Base-by-base conservation (phyloP, 1,140 invertebrate species). In the Neodiprion virginianus region DNA sequence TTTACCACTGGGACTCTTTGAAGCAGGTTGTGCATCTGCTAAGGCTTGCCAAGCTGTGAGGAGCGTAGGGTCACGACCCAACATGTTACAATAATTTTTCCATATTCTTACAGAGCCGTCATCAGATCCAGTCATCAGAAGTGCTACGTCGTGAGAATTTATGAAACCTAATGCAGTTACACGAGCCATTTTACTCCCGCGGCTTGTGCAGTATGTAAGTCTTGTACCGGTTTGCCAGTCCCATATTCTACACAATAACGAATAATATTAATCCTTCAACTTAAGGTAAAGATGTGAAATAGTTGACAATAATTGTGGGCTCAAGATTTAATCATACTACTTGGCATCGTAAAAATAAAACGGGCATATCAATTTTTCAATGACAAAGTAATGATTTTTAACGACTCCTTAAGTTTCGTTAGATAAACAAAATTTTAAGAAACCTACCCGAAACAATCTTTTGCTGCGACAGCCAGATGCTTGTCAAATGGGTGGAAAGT, bases 401-500 rank as follows among this genome's bases (percentile, higher is more conserved):
- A 69, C 53, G 67, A 10, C 48, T 23, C 40, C 47, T 21, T 65
- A 71, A 48, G 23, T 10, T 28, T 11, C 5, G 28, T 40, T 40
- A 40, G 28, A 4, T 67, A 48, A 12, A 40, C 17, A 72, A 12
- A 61, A 75, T 73, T 61, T 28, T 1, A 61, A 73, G 28, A 40
- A 68, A 81, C 88, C 87, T 85, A 95, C 94, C 92, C 93, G 84
- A 96, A 95, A 82, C 91, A 93, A 85, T 97, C 95, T 86, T 94
- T 94, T 76, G 95, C 94, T 67, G 96, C 95, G 68, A 97, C 93
- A 67, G 95, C 95, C 69, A 97, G 89, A 85, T 96, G 94, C 77
- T 95, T 92, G 82, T 98, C 96, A 84, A 95, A 98, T 0, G 97
- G 96, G 91, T 98, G 95, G 87, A 98, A 95, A 75, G 93, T 91